Base-by-base conservation (phyloP, 2,888 invertebrate species). In the Apotomis betuletana region DNA sequence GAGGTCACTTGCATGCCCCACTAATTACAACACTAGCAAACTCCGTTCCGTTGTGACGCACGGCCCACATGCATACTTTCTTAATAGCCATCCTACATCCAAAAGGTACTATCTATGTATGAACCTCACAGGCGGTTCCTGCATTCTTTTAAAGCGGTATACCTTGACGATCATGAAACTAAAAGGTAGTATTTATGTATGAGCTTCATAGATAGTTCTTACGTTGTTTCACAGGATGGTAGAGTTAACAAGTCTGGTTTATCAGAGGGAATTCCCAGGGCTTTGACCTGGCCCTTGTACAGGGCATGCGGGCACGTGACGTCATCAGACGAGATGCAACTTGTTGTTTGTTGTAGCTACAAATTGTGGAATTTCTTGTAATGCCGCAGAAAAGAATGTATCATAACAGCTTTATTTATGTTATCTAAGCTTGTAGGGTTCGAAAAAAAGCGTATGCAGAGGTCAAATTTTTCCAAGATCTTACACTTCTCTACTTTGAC, bases 41-140 rank as follows among this genome's bases (percentile, higher is more conserved):
- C 49, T 44, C 27, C 27, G 44, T 5, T 44, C 4, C 44, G 8
- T 5, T 10, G 49, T 49, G 49, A 49, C 49, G 49, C 49, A 9
- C 49, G 49, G 10, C 49, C 49, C 49, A 49, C 49, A 49, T 49
- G 49, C 41, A 52, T 55, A 6, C 54, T 65, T 57, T 65, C 27
- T 55, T 46, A 55, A 8, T 27, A 36, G 4, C 5, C 27, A 5
- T 44, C 64, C 27, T 52, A 65, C 3, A 44, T 46, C 44, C 65
- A 65, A 55, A 36, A n/a, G 49, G 49, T 8, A 49, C 9, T 49
- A 49, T 9, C 9, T 9, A 49, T 4, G 49, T 49, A 49, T 49
- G 49, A 49, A 49, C 49, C 9, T 49, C 49, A 49, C 49, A 49
- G 10, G 49, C 12, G 10, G 49, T 49, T 49, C 49, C 9, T 49